Evolutionary conservation across 2,797 vertebrate species (phyloP).

Genomic region (Sebastes iracundus): DNA sequence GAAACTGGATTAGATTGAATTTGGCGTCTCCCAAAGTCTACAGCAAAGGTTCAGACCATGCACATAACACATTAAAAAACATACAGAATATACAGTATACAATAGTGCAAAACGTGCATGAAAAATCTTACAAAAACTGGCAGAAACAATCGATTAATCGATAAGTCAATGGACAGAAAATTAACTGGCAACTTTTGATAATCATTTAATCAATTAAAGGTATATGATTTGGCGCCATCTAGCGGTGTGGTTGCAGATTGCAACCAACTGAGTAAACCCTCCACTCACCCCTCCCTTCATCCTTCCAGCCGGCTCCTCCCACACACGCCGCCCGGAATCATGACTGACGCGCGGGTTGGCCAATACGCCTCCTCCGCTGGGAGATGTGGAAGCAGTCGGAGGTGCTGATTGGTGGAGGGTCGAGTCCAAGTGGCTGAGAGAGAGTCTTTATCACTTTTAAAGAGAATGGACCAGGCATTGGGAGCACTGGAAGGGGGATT

Average conservation of each 20-base stretch:
- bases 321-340: background rate
- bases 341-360: constrained; percentile 59
- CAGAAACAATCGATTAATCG: background rate
- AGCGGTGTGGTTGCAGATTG: too few species aligned
- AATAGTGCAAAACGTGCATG: background rate
- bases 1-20: background rate
- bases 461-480: background rate
- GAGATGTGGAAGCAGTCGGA: background rate
- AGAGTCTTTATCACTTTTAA: background rate
- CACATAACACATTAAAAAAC: background rate
- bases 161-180: background rate
- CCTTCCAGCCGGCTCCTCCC: constrained; percentile 44
- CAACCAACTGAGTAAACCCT: too few species aligned
- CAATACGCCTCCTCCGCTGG: constrained; percentile 56
- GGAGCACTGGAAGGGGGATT: background rate
- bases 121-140: background rate
- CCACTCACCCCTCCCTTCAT: background rate
- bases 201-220: background rate
- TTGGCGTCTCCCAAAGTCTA: background rate
- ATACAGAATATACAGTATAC: background rate
- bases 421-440: background rate
- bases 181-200: background rate
- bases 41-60: background rate
- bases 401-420: constrained; percentile 42
- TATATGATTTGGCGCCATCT: too few species aligned